phyloP scores from a whole-genome alignment of 2,797 vertebrate genomes.

The Melanotaenia trifasciata region DNA sequence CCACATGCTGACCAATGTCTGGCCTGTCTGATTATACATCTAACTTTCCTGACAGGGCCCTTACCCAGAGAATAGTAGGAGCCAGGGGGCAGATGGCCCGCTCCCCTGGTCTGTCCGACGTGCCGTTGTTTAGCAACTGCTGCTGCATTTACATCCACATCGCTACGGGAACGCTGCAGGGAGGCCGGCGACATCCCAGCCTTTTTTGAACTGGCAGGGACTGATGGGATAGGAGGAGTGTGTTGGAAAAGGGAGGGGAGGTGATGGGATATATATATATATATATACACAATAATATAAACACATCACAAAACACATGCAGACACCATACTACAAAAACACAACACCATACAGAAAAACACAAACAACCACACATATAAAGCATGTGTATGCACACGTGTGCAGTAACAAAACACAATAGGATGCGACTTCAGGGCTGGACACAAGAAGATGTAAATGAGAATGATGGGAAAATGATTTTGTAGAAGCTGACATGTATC shows the following conservation, averaged over 20 bases:
- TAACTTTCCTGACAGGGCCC: constrained; percentile 60
- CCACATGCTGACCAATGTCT: constrained; percentile 32
- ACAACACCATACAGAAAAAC: constrained; percentile 55
- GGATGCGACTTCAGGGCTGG: constrained; percentile 43
- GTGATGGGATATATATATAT: constrained; percentile 66
- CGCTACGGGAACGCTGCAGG: constrained; percentile 94
- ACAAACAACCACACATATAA: constrained; percentile 46
- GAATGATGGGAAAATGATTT: constrained; percentile 57
- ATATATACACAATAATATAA: background rate
- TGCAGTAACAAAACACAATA: constrained; percentile 50
- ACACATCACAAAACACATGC: constrained; percentile 71
- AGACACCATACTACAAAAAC: constrained; percentile 55
- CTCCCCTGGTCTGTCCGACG: constrained; percentile 81
- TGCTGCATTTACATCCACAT: constrained; percentile 95
- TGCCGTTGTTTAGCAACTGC: constrained; percentile 92
- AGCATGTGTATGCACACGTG: constrained; percentile 20
- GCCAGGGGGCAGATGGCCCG: constrained; percentile 87
- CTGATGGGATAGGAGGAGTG: constrained; percentile 73
- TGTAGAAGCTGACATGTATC: constrained; percentile 30
- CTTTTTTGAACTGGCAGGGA: constrained; percentile 88
- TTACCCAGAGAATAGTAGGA: constrained; percentile 95
- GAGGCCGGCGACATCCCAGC: constrained; percentile 81
- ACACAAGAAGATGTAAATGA: constrained; percentile 61
- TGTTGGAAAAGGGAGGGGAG: constrained; percentile 58
- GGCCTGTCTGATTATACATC: constrained; percentile 32